Conservation (phyloP, 2,797 vertebrate genomes). For the Cyclura pinguis region DNA sequence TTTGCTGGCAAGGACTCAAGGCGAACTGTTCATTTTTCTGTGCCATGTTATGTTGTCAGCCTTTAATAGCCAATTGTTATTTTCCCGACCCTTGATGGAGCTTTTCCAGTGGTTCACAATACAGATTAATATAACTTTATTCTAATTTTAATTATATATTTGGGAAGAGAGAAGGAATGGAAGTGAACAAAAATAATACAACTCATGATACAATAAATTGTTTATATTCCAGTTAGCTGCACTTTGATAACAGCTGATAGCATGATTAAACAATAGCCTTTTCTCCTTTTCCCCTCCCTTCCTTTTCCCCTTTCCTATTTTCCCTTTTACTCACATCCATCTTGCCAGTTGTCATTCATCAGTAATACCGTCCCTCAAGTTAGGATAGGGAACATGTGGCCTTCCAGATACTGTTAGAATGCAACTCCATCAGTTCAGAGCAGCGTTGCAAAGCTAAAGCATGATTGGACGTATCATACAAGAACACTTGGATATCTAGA, state of each 20-base stretch:
- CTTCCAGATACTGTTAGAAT: neutral
- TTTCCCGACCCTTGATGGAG: neutral
- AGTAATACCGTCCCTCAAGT: neutral
- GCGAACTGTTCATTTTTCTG: neutral
- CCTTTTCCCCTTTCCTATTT: too few relatives aligned
- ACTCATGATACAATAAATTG: neutral
- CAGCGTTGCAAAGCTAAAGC: neutral
- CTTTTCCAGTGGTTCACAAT: neutral
- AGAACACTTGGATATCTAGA: neutral
- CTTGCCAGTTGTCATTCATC: too few relatives aligned
- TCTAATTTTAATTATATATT: neutral
- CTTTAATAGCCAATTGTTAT: neutral
- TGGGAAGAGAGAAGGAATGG: too few relatives aligned
- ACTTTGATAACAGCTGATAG: neutral
- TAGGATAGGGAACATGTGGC: neutral
- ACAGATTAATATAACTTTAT: neutral
- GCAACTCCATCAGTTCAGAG: too few relatives aligned
- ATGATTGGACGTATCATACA: neutral
- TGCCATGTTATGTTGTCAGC: too few relatives aligned
- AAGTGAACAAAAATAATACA: neutral
- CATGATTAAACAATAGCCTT: neutral
- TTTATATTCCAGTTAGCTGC: neutral
- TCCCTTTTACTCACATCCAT: neutral
- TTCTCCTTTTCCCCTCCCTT: neutral
- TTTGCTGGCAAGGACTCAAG: neutral